Base-by-base conservation (phyloP, 2,888 invertebrate genomes). In the Glaucopsyche alexis region DNA sequence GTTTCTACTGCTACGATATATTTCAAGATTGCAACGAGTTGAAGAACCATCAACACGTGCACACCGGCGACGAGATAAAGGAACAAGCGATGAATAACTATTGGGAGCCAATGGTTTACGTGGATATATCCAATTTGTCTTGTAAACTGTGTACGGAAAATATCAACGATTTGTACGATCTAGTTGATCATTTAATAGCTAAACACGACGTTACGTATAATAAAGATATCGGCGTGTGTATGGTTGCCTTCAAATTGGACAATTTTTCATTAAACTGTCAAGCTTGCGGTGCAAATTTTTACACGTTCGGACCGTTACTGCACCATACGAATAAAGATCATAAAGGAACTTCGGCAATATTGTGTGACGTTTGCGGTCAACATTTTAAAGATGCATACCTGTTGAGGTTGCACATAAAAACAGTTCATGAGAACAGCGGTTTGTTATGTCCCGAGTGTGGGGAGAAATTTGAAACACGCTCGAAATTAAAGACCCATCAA, bases 1-100 rank as follows among this genome's bases (percentile, higher is more conserved):
- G 92, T 74, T 93, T 93, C 72, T 93, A 93, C 77, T 93, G 92
- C 78, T 93, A 93, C 78, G 90, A 92, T 13, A 92, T 93, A 38
- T 92, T 90, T 71, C 88, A 91, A 82, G 91, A 93, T 64, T 84
- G 86, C 0, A 81, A 86, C 0, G 89, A 90, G 0, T 76, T 93
- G 16, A 90, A 91, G 73, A 81, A 74, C 6, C 92, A 93, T 71
- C 92, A 93, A 69, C 74, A 78, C 2, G 71, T 73, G 0, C 92
- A 93, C 60, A 72, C 79, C 0, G 87, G 85, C 0, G 85, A 89
- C 29, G 82, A 84, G 0, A 77, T 87, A 1, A 91, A 89, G 75
- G 82, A 83, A 7, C 86, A 88, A 75, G 84, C 90, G 0, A 89
- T 93, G 89, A 87, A 81, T 69, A 92, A 91, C 72, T 93, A 88